phyloP scores from a whole-genome alignment of 1,140 invertebrate genomes.

The Drosophila tropicalis region DNA sequence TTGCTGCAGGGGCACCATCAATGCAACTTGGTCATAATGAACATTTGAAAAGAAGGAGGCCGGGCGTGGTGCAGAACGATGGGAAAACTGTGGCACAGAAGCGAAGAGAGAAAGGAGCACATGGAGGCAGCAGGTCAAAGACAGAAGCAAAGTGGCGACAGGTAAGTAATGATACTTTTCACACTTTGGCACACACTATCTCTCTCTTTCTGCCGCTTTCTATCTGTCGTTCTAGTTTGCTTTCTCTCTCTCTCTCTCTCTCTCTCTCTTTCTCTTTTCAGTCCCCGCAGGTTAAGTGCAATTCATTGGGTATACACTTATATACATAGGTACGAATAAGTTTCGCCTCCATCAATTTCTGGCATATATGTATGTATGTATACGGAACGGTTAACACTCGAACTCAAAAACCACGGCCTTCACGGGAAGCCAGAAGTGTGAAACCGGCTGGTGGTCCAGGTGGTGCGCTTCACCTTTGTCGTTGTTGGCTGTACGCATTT shows the following conservation, averaged over 20 bases:
- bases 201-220: not conserved
- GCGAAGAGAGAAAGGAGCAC: not conserved
- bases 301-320: slow-evolving; percentile 1
- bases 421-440: not conserved
- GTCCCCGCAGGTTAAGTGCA: not conserved
- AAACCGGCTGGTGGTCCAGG: not conserved
- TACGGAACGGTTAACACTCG: not conserved
- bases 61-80: no score
- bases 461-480: not conserved
- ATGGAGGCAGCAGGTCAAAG: not conserved
- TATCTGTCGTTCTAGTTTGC: not conserved
- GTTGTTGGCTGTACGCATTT: not conserved
- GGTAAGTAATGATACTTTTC: slow-evolving; percentile 1
- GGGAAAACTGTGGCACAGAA: no score
- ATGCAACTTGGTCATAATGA: slow-evolving; percentile 8
- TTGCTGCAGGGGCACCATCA: not conserved
- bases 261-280: no score
- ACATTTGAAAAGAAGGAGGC: not conserved
- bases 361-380: no score
- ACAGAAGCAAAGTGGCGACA: slow-evolving; percentile 1
- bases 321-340: not conserved
- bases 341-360: not conserved
- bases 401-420: slow-evolving; percentile 1
- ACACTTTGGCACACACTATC: not conserved
- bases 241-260: not conserved